Conservation (phyloP, 2,113 vertebrate genomes). For the Gila orcuttii region DNA sequence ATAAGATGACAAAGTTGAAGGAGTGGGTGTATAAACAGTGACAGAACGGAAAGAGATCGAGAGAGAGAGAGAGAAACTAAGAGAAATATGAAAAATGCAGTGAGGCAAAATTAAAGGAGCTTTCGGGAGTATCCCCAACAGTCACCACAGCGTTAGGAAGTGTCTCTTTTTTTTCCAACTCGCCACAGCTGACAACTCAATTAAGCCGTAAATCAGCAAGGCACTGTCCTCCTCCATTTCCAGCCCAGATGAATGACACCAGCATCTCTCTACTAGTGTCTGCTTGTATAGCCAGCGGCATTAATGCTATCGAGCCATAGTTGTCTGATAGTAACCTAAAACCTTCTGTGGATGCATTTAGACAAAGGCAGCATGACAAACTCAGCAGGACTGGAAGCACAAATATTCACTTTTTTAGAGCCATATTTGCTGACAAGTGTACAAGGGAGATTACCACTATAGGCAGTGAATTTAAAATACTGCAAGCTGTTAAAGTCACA, state of each 20-base stretch:
- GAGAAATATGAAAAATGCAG: neutral
- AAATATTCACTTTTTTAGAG: neutral
- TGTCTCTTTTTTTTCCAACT: neutral
- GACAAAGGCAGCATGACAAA: constrained; percentile 5
- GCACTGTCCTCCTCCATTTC: constrained; percentile 13
- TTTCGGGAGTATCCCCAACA: constrained; percentile 4
- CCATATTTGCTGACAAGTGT: neutral
- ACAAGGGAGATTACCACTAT: neutral
- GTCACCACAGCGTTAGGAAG: neutral
- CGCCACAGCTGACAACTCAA: constrained; percentile 22
- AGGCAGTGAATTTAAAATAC: neutral
- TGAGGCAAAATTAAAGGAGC: neutral
- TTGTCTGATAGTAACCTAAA: neutral
- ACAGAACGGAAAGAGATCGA: neutral
- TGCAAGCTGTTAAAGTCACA: neutral
- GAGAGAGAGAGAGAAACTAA: no score
- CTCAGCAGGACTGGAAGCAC: constrained; percentile 16
- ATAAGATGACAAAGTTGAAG: neutral
- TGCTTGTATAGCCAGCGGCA: constrained; percentile 18
- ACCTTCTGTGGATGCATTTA: neutral
- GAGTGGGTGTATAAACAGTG: neutral
- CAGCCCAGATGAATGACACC: constrained; percentile 10
- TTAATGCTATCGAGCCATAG: neutral
- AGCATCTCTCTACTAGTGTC: neutral
- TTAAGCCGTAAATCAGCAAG: constrained; percentile 14